Base-by-base conservation (phyloP, 1,140 invertebrate species). In the Luehdorfia chinensis region DNA sequence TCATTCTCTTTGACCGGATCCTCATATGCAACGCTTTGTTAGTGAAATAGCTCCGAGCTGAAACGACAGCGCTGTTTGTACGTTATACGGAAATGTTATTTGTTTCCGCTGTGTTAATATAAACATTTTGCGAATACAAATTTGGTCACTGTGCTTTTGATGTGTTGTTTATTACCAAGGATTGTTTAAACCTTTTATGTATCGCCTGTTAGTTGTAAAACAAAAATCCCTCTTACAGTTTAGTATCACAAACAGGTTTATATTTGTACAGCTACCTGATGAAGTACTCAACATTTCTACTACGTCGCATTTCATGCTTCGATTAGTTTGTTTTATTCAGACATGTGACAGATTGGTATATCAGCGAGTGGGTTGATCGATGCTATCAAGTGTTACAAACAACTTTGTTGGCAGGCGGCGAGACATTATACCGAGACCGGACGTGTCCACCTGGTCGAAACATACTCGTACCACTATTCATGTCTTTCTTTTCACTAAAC, bases 11-110 rank as follows among this genome's bases (percentile, higher is more conserved):
- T 80, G 69, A 76, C 71, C 58, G 61, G 70, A 75, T 66, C 66
- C 70, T 77, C 71, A 74, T 75, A 71, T 72, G 66, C 61, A 75
- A 75, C 66, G 73, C 73, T 79, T 80, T 84, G 71, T 83, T 77
- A 68, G 64, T 59, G 64, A 67, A 72, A 69, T 67, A 68, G 65
- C 62, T 68, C 46, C 51, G 53, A 67, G 55, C 66, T 68, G 65
- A 66, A 55, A 61, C 41, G 43, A 39, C 48, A 45, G 41, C 51
- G 54, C 52, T 46, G 59, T 57, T 59, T 53, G 53, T 28, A 47
- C 39, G 39, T 27, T 43, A 14, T 25, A 11, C 39, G 39, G 15
- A 43, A 43, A 43, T 16, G 39, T 43, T 43, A 43, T 43, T 43
- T 43, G 39, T 43, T 27, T 19, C 14, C 14, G 12, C 15, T 28